Evolutionary conservation across 2,797 vertebrate genomes (phyloP), one percentile per base, ranked within the genome.

Genomic region (Tapera naevia): DNA sequence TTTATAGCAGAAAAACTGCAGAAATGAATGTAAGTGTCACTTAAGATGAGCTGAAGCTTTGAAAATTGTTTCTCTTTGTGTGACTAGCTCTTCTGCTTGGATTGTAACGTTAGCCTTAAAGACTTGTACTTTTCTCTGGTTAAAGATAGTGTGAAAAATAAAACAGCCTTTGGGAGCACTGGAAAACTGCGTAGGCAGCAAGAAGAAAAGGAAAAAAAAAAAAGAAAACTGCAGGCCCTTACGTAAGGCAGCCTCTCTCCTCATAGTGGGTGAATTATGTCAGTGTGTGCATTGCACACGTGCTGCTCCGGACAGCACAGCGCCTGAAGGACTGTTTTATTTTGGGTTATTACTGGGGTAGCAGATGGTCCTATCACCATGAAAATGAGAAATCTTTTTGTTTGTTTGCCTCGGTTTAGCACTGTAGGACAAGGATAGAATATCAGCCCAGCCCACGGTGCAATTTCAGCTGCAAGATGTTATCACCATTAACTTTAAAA

Each of bases 81-180:
- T 58, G 50, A 93, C 76, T 75, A 51, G 74, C 61, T 94, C 51
- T 87, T 78, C 91, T 88, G 86, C 92, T 88, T 72, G 62, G 60
- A 94, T 91, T 95, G 93, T 93, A 85, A 91, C 0, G 2, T 89
- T 93, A 86, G 89, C 92, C 86, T 95, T 96, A 96, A 95, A 96
- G 89, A 95, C 75, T 91, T 91, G 74, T 76, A 86, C 62, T 94
- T 95, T 70, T 86, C 67, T 88, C 56, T 79, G 73, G 75, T 61
- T 91, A 92, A 91, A 91, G 71, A 64, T 43, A 66, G 60, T 69
- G 85, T 90, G 88, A 75, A 80, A 92, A 93, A 89, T 84, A 91
- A 93, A 96, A 72, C 86, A 95, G 84, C 70, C 88, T 92, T 88
- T 86, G 78, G 82, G 85, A 84, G 66, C 69, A 43, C 66, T 81